These are phyloP conservation scores for Empidonax traillii DNA, from an alignment of 2,113 vertebrate species.

Conservation along the genomic window DNA sequence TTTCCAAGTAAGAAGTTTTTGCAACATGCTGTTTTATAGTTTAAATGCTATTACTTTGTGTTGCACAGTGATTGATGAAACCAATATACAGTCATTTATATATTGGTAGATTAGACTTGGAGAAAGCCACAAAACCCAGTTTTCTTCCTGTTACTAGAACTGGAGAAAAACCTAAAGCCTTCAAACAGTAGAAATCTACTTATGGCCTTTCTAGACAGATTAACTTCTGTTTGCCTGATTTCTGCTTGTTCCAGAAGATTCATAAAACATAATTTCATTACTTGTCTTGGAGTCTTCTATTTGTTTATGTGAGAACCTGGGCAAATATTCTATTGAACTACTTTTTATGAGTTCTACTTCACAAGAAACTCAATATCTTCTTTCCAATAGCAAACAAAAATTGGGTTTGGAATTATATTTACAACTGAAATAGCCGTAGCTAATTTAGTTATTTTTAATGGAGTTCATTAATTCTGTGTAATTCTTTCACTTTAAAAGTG, in stretches of 20 bases:
- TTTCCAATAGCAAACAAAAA: constrained; percentile 14
- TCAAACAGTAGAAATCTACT: neutral
- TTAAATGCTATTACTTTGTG: neutral
- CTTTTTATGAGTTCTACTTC: constrained; percentile 19
- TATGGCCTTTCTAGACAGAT: neutral
- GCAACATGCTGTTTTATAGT: neutral
- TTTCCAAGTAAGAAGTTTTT: neutral
- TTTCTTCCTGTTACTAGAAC: neutral
- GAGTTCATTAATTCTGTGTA: constrained; percentile 15
- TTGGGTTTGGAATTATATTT: neutral
- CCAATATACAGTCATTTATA: neutral
- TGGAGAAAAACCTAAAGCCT: neutral
- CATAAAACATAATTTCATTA: constrained; percentile 13
- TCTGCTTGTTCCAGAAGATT: constrained; percentile 12
- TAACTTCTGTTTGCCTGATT: neutral
- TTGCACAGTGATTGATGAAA: neutral
- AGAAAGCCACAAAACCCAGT: neutral
- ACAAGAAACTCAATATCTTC: constrained; percentile 21
- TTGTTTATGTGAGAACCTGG: constrained; percentile 13
- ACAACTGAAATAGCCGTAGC: neutral
- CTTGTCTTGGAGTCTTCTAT: neutral
- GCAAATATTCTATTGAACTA: constrained; percentile 13
- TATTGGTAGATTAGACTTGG: neutral
- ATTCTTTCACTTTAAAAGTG: neutral
- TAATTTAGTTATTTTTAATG: constrained; percentile 37